Percentiles rank a stretch among this genome's conserved stretches.
These are phyloP conservation scores for Brenthis hecate DNA, from an alignment of 2,888 invertebrate genomes.

Conservation along the genomic window DNA sequence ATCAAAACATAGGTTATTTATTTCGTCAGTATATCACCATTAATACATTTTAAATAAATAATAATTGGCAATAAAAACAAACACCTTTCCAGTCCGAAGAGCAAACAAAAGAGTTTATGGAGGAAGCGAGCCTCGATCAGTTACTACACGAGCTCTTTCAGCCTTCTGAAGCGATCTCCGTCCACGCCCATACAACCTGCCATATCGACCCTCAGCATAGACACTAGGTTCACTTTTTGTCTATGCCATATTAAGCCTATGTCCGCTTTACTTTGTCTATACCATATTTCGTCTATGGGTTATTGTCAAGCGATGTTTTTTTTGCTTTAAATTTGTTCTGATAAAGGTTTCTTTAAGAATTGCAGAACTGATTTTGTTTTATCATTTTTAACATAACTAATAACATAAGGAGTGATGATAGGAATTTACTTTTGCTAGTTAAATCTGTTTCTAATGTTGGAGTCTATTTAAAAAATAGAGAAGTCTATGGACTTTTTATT, in stretches of 20 bases:
- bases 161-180: constrained; percentile 48
- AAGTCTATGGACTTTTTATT: no score
- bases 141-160: constrained; percentile 41
- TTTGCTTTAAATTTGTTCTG: no score
- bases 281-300: neutral
- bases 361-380: no score
- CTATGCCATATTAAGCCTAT: constrained; percentile 20
- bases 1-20: no score
- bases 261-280: constrained; percentile 13
- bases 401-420: no score
- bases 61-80: constrained; percentile 3
- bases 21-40: neutral
- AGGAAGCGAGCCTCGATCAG: constrained; percentile 54
- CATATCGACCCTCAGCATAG: constrained; percentile 53
- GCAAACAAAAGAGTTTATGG: constrained; percentile 51
- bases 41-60: neutral
- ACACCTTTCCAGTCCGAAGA: constrained; percentile 44
- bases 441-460: no score
- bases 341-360: no score
- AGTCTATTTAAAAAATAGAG: no score
- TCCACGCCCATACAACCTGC: constrained; percentile 47
- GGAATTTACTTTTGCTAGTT: no score
- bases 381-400: no score
- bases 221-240: constrained; percentile 50
- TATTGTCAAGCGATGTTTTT: no score